Evolutionary conservation across 2,797 vertebrate species (phyloP).

Genomic region (Channallabes apus): DNA sequence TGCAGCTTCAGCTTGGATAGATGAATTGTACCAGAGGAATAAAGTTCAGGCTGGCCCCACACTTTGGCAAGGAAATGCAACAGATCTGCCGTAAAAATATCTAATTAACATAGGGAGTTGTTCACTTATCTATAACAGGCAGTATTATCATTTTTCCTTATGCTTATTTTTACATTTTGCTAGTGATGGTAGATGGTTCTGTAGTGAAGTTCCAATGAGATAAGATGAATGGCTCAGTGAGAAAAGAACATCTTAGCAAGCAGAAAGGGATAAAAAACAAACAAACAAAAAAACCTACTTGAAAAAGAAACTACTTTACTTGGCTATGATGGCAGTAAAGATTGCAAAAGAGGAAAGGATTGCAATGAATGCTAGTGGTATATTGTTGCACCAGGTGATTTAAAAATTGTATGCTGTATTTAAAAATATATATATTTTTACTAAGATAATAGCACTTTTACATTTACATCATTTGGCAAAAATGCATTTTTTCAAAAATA

Average conservation of each 20-base stretch:
- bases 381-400: neutral
- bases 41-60: constrained; percentile 22
- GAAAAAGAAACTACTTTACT: neutral
- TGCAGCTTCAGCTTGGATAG: constrained; percentile 29
- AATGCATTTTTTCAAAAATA: neutral
- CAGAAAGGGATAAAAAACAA: neutral
- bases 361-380: neutral
- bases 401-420: neutral
- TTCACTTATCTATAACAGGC: neutral
- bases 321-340: too few species aligned
- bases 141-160: neutral
- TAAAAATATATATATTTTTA: neutral
- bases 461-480: neutral
- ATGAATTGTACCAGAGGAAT: constrained; percentile 9
- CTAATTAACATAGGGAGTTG: neutral
- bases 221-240: neutral
- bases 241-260: neutral
- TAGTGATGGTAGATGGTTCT: neutral
- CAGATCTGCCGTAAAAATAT: neutral
- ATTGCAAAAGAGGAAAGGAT: neutral
- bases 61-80: constrained; percentile 25
- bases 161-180: neutral
- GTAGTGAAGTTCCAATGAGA: neutral
- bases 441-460: neutral
- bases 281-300: neutral